These are phyloP conservation scores for Haplotaxodon microlepis DNA, from an alignment of 2,113 vertebrate species.

Conservation along the genomic window DNA sequence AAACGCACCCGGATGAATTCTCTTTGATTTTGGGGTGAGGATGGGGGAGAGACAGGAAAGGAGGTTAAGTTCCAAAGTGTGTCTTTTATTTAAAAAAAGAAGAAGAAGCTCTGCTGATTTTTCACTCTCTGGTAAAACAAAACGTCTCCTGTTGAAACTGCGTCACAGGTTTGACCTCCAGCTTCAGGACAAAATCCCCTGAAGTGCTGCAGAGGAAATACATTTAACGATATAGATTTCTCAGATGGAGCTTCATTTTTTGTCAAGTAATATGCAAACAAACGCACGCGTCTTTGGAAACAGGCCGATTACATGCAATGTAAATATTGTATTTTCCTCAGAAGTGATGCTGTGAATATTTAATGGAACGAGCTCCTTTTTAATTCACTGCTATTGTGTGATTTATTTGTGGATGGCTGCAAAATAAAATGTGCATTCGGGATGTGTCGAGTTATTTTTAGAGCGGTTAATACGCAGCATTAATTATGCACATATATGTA, in stretches of 20 bases:
- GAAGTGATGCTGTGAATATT: constrained; percentile 15
- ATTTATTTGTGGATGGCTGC: neutral
- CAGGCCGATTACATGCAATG: neutral
- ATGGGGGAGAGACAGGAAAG: neutral
- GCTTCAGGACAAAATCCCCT: neutral
- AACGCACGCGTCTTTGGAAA: neutral
- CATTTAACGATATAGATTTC: neutral
- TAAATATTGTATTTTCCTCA: constrained; percentile 33
- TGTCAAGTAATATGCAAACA: neutral
- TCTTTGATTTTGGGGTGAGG: constrained; percentile 36
- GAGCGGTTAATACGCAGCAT: constrained; percentile 32
- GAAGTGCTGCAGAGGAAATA: neutral
- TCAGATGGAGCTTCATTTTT: neutral
- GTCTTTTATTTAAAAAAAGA: constrained; percentile 18
- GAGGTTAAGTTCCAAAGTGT: constrained; percentile 44
- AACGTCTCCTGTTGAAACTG: neutral
- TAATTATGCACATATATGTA: constrained; percentile 56
- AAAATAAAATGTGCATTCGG: constrained; percentile 12
- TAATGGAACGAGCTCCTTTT: neutral
- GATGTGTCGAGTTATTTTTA: constrained; percentile 38
- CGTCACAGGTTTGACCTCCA: neutral
- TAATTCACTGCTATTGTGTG: neutral
- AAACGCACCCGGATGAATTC: constrained; percentile 33
- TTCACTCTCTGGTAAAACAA: neutral
- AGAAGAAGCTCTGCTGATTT: constrained; percentile 25